Conservation (phyloP, 2,797 vertebrate species). For the Esox masquinongy region DNA sequence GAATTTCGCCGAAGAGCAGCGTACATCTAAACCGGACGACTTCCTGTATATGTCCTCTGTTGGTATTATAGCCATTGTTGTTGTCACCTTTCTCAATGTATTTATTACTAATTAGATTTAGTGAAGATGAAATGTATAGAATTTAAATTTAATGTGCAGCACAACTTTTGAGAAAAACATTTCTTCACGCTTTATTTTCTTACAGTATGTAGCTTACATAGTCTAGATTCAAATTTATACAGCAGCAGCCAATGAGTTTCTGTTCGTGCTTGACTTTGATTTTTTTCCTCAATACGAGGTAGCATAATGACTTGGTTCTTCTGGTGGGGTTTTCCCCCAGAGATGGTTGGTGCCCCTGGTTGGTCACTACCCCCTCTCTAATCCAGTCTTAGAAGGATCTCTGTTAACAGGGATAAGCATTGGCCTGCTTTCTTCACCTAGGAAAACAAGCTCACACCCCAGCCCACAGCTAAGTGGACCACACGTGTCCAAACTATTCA, state of each 20-base stretch:
- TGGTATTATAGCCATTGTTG: not conserved
- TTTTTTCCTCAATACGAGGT: constrained; percentile 76
- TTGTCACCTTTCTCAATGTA: not conserved
- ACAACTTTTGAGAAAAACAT: not conserved
- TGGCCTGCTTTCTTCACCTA: constrained; percentile 80
- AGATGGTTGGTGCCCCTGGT: constrained; percentile 89
- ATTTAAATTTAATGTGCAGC: not conserved
- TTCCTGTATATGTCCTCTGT: not conserved
- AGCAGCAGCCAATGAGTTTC: constrained; percentile 49
- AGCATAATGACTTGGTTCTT: constrained; percentile 81
- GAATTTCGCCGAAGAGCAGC: not conserved
- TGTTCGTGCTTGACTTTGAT: constrained; percentile 67
- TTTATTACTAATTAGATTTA: not conserved
- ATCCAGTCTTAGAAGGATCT: constrained; percentile 97
- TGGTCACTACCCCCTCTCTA: constrained; percentile 87
- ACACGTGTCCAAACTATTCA: constrained; percentile 78
- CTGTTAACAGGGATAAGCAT: constrained; percentile 96
- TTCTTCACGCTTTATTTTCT: too few species aligned
- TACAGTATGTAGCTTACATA: too few species aligned
- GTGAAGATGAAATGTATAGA: not conserved
- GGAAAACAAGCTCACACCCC: constrained; percentile 84
- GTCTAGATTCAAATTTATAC: too few species aligned
- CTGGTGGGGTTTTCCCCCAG: constrained; percentile 77
- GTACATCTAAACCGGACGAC: not conserved
- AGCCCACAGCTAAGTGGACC: constrained; percentile 82